Evolutionary conservation across 2,797 vertebrate species (phyloP).

Genomic region (Eulemur albifrons): DNA sequence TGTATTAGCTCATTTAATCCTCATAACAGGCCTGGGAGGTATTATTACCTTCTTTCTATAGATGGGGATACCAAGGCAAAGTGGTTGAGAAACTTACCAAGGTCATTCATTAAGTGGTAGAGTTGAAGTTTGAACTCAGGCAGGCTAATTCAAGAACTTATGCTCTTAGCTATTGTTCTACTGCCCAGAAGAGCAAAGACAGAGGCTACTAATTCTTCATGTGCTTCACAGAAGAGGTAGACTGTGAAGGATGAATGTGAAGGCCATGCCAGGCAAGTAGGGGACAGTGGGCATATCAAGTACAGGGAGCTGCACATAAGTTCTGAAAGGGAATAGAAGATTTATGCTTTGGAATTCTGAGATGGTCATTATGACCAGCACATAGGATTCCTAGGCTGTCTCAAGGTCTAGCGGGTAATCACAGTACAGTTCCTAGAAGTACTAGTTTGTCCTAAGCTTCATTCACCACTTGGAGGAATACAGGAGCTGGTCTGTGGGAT

Average conservation of each 20-base stretch:
- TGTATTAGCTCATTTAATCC: background rate
- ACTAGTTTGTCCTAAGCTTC: background rate
- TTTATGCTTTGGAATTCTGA: background rate
- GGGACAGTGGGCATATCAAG: background rate
- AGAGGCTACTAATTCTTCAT: background rate
- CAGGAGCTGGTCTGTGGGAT: background rate
- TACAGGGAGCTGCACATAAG: background rate
- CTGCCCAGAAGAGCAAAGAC: background rate
- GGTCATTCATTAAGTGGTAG: background rate
- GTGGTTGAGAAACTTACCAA: background rate
- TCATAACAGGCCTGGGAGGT: background rate
- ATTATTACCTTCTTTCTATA: background rate
- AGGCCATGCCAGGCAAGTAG: background rate
- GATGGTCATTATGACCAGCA: background rate
- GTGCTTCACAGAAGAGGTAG: background rate
- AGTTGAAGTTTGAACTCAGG: background rate
- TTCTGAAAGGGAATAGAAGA: background rate
- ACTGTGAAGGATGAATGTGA: background rate
- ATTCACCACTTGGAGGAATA: background rate
- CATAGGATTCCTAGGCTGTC: background rate
- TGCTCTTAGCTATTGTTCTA: background rate
- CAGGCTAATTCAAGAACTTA: background rate
- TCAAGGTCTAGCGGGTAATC: background rate
- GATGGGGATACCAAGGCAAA: background rate
- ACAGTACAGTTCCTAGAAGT: background rate